Base-by-base conservation (phyloP, 2,113 vertebrate species). In the Trichomycterus rosablanca region DNA sequence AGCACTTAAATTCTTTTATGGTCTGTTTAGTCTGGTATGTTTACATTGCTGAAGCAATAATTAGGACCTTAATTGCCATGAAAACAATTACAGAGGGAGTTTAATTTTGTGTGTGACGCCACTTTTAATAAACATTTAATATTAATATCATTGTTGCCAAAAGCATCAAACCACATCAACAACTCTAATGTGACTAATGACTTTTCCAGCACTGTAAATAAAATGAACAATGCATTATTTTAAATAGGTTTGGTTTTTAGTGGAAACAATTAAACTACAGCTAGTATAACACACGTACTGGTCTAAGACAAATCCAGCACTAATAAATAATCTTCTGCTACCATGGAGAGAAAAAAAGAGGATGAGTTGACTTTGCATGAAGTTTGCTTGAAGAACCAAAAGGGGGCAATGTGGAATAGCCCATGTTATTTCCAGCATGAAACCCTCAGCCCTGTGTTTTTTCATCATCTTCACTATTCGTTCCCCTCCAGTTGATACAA, bases 381-480 rank as follows among this genome's bases (percentile, higher is more conserved):
- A 42, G 46, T 68, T 61, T 61, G 35, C 19, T 42, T 28, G 28
- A 37, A 30, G n/a, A 12, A 57, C 79, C 84, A 80, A 73, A 76
- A 79, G 82, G 75, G 49, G 84, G 80, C 39, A 71, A 64, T 77
- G 76, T 80, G 74, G 65, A 71, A 56, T 60, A 65, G 62, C 18
- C 26, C 55, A 66, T 46, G 24, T 48, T 22, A 34, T 59, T 35
- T 12, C 7, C 7, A 58, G n/a, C 8, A 7, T 7, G 35, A 16
- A 22, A 7, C 23, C 49, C 20, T 11, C 48, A 16, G 32, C 52
- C 23, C 48, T 50, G 44, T 61, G 53, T 34, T 52, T 45, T 66
- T 63, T 53, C 58, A 61, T 73, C 54, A 57, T 58, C 54, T 50
- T 16, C 62, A 45, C 46, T 32, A 58, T 57, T 74, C 64, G 48